phyloP scores from a whole-genome alignment of 2,888 invertebrate genomes.

The Zhengitettix transpicula region DNA sequence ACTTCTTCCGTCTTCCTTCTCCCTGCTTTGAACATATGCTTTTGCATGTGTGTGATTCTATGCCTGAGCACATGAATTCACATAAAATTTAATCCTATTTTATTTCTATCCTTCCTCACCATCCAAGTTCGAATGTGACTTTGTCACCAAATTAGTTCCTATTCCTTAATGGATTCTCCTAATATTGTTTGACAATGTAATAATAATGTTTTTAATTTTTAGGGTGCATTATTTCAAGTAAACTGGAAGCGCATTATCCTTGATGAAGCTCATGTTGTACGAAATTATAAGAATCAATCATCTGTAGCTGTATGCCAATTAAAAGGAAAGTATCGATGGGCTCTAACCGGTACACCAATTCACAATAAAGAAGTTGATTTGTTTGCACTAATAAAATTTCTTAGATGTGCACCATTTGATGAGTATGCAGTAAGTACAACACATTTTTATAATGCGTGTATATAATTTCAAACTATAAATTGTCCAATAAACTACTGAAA shows the following conservation, averaged over 20 bases:
- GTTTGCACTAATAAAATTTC: conserved; percentile 64
- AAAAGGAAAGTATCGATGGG: conserved; percentile 51
- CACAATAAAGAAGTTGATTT: conserved; percentile 83
- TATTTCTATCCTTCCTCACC: no score
- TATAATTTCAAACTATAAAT: not conserved
- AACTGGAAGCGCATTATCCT: conserved; percentile 75
- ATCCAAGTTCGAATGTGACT: no score
- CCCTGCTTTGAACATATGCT: no score
- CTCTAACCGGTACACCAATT: conserved; percentile 85
- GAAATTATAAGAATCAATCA: conserved; percentile 69
- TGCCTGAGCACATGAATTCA: no score
- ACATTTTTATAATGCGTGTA: conserved; percentile 15
- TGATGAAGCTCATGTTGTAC: conserved; percentile 86
- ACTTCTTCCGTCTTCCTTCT: no score
- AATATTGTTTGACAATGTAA: not conserved
- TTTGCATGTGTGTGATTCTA: no score
- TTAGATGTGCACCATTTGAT: conserved; percentile 76
- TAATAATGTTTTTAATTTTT: not conserved
- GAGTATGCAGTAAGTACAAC: conserved; percentile 39
- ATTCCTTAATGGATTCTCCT: no score
- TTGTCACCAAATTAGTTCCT: no score
- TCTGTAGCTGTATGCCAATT: conserved; percentile 53
- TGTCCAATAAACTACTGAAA: not conserved
- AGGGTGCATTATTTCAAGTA: conserved; percentile 45
- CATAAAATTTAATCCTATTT: no score